A percentile compares a stretch with the other conserved stretches of the same genome.
phyloP scores from a whole-genome alignment of 2,113 vertebrate species.

The Lucifuga dentata region DNA sequence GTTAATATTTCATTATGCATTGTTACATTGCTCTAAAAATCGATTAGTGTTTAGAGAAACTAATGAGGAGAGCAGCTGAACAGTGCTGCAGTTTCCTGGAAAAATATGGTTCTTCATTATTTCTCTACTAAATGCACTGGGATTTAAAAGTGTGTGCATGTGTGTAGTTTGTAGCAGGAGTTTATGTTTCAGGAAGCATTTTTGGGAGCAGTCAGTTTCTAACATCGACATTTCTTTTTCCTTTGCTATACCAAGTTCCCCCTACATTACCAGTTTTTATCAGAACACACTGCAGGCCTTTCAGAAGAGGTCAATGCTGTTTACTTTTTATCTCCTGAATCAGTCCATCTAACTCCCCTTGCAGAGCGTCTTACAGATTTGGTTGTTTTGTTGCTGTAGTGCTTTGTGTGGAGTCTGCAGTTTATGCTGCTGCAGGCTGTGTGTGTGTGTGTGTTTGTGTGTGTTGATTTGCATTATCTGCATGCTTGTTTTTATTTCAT shows the following conservation, averaged over 20 bases:
- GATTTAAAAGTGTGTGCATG: neutral
- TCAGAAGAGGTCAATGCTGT: too few species aligned
- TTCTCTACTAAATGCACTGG: slow-evolving; percentile 10
- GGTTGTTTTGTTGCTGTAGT: slow-evolving; percentile 14
- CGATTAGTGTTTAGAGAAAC: neutral
- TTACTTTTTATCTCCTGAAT: neutral
- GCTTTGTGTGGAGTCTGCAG: slow-evolving; percentile 46
- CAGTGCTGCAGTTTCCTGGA: neutral
- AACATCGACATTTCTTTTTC: too few species aligned
- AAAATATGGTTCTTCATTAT: slow-evolving; percentile 19
- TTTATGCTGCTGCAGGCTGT: slow-evolving; percentile 25
- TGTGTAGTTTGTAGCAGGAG: neutral
- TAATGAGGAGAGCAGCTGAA: slow-evolving; percentile 10
- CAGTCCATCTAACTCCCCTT: neutral
- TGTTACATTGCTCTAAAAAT: slow-evolving; percentile 5
- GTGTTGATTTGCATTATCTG: slow-evolving; percentile 38
- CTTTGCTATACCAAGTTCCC: too few species aligned
- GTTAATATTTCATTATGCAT: slow-evolving; percentile 31
- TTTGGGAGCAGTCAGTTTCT: too few species aligned
- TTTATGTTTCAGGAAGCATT: neutral
- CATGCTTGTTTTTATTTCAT: slow-evolving; percentile 61
- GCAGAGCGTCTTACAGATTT: slow-evolving; percentile 13
- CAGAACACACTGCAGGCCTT: too few species aligned
- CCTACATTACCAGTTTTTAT: too few species aligned
- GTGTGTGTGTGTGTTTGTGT: slow-evolving; percentile 28